These are phyloP conservation scores for Phrynocephalus versicolor DNA, from an alignment of 2,113 vertebrate genomes.

Conservation along the genomic window DNA sequence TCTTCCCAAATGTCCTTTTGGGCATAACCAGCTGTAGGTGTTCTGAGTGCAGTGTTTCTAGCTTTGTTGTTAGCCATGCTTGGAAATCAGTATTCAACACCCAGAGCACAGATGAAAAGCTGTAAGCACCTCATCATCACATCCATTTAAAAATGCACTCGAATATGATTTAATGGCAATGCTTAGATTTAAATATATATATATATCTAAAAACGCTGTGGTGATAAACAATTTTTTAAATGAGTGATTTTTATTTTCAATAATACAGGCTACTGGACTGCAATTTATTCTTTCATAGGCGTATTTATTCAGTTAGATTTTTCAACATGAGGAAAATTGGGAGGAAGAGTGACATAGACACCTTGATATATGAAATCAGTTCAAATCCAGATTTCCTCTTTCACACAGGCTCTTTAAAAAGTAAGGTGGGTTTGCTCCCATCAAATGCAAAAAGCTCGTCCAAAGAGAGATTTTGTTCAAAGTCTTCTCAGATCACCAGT, in stretches of 20 bases:
- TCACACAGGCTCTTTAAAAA: slow-evolving; percentile 3
- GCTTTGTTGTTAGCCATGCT: background rate
- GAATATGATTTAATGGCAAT: slow-evolving; percentile 3
- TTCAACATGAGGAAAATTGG: slow-evolving; percentile 55
- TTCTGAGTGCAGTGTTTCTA: background rate
- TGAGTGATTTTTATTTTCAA: slow-evolving; percentile 22
- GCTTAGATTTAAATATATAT: slow-evolving; percentile 39
- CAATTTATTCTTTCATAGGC: slow-evolving; percentile 48
- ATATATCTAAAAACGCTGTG: slow-evolving; percentile 31
- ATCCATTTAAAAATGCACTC: slow-evolving; percentile 41
- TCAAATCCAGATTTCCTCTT: slow-evolving; percentile 24
- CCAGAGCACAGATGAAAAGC: background rate
- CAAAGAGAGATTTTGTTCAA: background rate
- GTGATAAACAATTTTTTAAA: slow-evolving; percentile 52
- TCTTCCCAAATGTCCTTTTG: background rate
- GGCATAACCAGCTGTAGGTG: background rate
- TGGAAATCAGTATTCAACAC: slow-evolving; percentile 16
- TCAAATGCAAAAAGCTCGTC: background rate
- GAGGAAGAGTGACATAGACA: slow-evolving; percentile 35
- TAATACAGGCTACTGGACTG: slow-evolving; percentile 33
- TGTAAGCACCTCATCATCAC: slow-evolving; percentile 29
- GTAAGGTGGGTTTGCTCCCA: background rate
- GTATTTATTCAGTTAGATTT: slow-evolving; percentile 65
- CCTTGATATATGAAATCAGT: slow-evolving; percentile 57
- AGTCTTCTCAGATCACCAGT: background rate